A percentile compares a stretch with the other conserved stretches of the same genome.
phyloP scores from a whole-genome alignment of 2,113 vertebrate genomes.

The Scatophagus argus region DNA sequence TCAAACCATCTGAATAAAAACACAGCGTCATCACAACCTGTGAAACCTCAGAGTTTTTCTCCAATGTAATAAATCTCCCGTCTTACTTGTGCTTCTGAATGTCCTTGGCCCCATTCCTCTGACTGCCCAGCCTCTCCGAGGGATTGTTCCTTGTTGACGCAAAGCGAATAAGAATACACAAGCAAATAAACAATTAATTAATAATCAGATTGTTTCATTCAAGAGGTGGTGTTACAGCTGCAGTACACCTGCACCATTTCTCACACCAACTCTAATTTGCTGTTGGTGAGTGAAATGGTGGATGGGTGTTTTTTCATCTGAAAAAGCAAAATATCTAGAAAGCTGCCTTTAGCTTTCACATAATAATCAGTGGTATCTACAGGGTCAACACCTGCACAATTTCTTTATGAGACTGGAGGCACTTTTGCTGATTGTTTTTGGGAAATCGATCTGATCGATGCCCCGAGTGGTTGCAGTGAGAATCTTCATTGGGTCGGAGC shows the following conservation, averaged over 20 bases:
- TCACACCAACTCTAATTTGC: no score
- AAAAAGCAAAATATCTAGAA: constrained; percentile 10
- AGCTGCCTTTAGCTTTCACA: constrained; percentile 1
- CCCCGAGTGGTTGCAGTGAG: constrained; percentile 77
- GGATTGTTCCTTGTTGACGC: constrained; percentile 79
- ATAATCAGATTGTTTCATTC: constrained; percentile 23
- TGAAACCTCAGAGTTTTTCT: constrained; percentile 13
- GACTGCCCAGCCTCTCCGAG: constrained; percentile 80
- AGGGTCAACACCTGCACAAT: constrained; percentile 81
- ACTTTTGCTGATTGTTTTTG: constrained; percentile 77
- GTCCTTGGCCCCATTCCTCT: constrained; percentile 83
- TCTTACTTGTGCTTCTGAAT: constrained; percentile 85
- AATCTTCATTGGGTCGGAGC: constrained; percentile 75
- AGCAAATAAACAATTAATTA: constrained; percentile 43
- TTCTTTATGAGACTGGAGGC: constrained; percentile 82
- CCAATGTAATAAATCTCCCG: constrained; percentile 23
- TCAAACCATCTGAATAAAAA: constrained; percentile 82
- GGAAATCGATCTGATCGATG: constrained; percentile 82
- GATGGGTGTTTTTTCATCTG: not conserved
- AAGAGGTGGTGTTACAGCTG: constrained; percentile 20
- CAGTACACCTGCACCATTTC: not conserved
- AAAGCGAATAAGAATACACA: constrained; percentile 41
- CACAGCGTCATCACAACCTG: constrained; percentile 26
- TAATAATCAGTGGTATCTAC: constrained; percentile 6
- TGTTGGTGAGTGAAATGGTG: not conserved